phyloP scores from a whole-genome alignment of 2,888 invertebrate species.

The Pogonocherus hispidulus region DNA sequence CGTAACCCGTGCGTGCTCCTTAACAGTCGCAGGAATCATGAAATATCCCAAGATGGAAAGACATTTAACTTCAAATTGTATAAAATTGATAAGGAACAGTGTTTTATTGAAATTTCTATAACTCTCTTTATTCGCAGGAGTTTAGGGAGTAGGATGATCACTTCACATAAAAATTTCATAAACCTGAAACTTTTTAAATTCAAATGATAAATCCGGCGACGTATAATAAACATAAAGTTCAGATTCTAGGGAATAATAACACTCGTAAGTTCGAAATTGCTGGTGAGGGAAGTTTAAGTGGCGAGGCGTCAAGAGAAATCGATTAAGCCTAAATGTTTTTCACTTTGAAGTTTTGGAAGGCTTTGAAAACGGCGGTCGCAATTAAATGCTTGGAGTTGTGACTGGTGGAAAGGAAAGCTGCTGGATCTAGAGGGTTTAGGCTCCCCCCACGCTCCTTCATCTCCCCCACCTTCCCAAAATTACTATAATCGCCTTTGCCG shows the following conservation, averaged over 20 bases:
- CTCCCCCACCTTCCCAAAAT: conserved; percentile 48
- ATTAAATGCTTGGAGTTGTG: conserved; percentile 58
- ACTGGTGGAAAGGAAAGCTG: conserved; percentile 41
- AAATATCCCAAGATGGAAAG: too few relatives aligned
- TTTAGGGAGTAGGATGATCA: not conserved
- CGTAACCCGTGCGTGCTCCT: too few relatives aligned
- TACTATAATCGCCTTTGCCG: conserved; percentile 58
- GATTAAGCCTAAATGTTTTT: conserved; percentile 65
- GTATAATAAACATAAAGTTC: conserved; percentile 41
- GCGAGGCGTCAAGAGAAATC: conserved; percentile 62
- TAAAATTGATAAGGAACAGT: too few relatives aligned
- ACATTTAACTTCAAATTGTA: too few relatives aligned
- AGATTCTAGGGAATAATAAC: conserved; percentile 48
- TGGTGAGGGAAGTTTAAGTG: conserved; percentile 57
- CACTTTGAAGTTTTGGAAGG: conserved; percentile 63
- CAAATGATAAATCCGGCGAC: conserved; percentile 38
- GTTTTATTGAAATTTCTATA: too few relatives aligned
- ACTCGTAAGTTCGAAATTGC: conserved; percentile 51
- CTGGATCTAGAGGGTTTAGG: conserved; percentile 26
- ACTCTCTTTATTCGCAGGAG: not conserved
- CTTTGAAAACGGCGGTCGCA: conserved; percentile 62
- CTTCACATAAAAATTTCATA: conserved; percentile 8
- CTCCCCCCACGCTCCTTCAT: conserved; percentile 19
- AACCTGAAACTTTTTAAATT: conserved; percentile 20
- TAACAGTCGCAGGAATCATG: too few relatives aligned